Evolutionary conservation across 2,113 vertebrate species (phyloP).

Genomic region (Chaetodon trifascialis): DNA sequence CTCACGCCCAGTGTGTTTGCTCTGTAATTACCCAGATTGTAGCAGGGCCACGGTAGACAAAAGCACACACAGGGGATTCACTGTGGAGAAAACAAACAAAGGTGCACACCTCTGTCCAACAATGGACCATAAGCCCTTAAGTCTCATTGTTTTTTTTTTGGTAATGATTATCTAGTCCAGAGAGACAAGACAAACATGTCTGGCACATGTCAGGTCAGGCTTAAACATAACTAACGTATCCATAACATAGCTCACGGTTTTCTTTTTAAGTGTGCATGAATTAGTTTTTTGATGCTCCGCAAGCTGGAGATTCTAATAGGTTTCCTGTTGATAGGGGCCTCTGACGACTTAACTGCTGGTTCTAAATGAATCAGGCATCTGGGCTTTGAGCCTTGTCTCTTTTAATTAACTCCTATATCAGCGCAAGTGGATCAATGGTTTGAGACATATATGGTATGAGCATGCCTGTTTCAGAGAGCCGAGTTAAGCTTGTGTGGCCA

Average conservation of each 20-base stretch:
- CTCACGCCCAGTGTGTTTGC: constrained; percentile 68
- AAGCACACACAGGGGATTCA: constrained; percentile 48
- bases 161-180: constrained; percentile 39
- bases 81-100: constrained; percentile 62
- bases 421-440: constrained; percentile 58
- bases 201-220: not conserved
- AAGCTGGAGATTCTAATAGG: not conserved
- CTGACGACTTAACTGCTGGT: constrained; percentile 33
- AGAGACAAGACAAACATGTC: constrained; percentile 10
- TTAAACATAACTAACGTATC: not conserved
- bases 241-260: not conserved
- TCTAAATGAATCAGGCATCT: constrained; percentile 49
- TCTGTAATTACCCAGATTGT: constrained; percentile 70
- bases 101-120: constrained; percentile 46
- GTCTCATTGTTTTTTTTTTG: constrained; percentile 40
- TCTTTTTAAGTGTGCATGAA: not conserved
- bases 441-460: constrained; percentile 33
- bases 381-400: constrained; percentile 42
- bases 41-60: constrained; percentile 58
- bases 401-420: constrained; percentile 71
- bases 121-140: constrained; percentile 31
- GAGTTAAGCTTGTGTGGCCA: constrained; percentile 6
- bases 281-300: not conserved
- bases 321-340: constrained; percentile 19
- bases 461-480: constrained; percentile 20